These are phyloP conservation scores for Clarias platycephalus DNA, from an alignment of 2,797 vertebrate species.

Conservation along the genomic window DNA sequence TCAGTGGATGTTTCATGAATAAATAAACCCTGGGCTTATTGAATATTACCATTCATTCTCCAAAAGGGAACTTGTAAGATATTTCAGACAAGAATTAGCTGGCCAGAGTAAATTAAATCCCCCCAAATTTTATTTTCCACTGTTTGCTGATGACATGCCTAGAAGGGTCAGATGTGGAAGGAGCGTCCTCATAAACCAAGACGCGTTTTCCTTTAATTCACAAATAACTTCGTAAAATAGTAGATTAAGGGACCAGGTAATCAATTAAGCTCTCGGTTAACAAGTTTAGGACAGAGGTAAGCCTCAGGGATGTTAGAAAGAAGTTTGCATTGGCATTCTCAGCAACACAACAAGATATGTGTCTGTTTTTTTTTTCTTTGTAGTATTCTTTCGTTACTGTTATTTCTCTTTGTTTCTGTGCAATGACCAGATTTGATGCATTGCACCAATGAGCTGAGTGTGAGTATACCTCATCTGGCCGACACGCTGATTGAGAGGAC, in stretches of 20 bases:
- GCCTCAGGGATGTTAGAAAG: slow-evolving; percentile 38
- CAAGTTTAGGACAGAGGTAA: slow-evolving; percentile 47
- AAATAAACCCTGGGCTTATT: slow-evolving; percentile 22
- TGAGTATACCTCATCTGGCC: slow-evolving; percentile 89
- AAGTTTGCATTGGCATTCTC: slow-evolving; percentile 21
- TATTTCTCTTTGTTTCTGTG: slow-evolving; percentile 24
- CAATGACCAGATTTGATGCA: slow-evolving; percentile 51
- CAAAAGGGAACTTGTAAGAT: neutral
- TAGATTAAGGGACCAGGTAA: slow-evolving; percentile 64
- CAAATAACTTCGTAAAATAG: slow-evolving; percentile 66
- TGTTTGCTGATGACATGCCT: slow-evolving; percentile 1
- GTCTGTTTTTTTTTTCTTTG: slow-evolving; percentile 12
- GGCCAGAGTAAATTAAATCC: slow-evolving; percentile 1
- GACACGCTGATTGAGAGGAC: slow-evolving; percentile 89
- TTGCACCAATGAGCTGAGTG: slow-evolving; percentile 94
- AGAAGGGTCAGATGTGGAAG: neutral
- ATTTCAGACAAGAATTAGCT: neutral
- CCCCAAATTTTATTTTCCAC: neutral
- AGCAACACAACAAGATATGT: slow-evolving; percentile 12
- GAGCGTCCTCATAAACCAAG: neutral
- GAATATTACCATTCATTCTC: slow-evolving; percentile 18
- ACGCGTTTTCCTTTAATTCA: slow-evolving; percentile 27
- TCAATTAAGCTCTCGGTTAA: slow-evolving; percentile 66
- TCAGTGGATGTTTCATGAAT: slow-evolving; percentile 19
- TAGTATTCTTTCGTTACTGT: slow-evolving; percentile 23